A percentile compares a stretch with the other conserved stretches of the same genome.
Evolutionary conservation across 2,113 vertebrate species (phyloP).

Genomic region (Rhadina sibilatrix): DNA sequence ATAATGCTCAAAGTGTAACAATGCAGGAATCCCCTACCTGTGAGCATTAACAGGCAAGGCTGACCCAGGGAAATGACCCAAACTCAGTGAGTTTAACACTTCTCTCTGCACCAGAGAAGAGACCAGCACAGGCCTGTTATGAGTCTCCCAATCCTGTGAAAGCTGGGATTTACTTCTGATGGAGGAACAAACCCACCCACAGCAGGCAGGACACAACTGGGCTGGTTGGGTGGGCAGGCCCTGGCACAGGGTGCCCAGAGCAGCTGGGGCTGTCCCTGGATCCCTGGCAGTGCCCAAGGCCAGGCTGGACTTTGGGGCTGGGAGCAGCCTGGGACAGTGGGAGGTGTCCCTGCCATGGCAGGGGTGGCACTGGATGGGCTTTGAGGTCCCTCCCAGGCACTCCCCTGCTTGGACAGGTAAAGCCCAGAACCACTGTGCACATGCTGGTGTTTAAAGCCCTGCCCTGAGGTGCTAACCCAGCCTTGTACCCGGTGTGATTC

Average conservation of each 20-base stretch:
- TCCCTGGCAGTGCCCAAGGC: neutral
- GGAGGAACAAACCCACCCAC: neutral
- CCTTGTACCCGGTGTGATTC: accelerated
- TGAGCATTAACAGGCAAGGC: neutral
- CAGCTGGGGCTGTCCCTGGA: neutral
- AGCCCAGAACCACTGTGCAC: accelerated
- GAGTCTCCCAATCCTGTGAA: neutral
- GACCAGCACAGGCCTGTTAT: neutral
- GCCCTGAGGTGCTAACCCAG: neutral
- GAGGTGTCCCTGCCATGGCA: neutral
- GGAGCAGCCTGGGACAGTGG: neutral
- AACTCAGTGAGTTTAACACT: neutral
- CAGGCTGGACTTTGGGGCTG: accelerated
- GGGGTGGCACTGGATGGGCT: neutral
- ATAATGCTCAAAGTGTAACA: neutral
- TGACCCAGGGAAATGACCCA: neutral
- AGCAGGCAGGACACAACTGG: neutral
- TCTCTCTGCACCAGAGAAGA: neutral
- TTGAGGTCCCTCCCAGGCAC: neutral
- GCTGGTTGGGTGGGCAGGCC: neutral
- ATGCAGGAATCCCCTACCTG: neutral
- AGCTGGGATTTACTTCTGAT: neutral
- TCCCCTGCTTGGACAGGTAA: neutral
- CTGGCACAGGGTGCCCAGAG: neutral
- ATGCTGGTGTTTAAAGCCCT: neutral